Conservation (phyloP, 2,113 vertebrate genomes). For the Dendropsophus ebraccatus region DNA sequence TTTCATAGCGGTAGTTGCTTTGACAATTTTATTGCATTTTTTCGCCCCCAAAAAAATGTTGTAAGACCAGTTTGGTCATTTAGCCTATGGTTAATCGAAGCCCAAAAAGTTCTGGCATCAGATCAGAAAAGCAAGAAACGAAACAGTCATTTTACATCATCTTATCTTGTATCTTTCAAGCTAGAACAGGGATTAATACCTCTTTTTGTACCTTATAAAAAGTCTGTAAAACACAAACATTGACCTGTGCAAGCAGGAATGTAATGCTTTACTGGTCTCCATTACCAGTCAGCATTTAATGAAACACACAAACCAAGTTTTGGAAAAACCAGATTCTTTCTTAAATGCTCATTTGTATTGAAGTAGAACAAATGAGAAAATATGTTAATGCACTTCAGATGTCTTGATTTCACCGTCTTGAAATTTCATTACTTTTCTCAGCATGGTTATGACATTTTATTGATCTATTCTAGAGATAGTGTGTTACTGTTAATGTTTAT, state of each 20-base stretch:
- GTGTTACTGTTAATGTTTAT: slow-evolving; percentile 50
- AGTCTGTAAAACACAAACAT: neutral
- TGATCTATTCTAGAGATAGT: slow-evolving; percentile 51
- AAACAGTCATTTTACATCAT: neutral
- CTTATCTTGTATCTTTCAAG: neutral
- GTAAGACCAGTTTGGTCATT: neutral
- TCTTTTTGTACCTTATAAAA: neutral
- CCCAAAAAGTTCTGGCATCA: neutral
- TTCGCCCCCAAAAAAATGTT: no score
- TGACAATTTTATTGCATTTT: no score
- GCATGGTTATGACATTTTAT: slow-evolving; percentile 56
- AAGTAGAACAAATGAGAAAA: slow-evolving; percentile 48
- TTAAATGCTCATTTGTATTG: slow-evolving; percentile 30
- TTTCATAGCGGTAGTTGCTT: no score
- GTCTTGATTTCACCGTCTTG: slow-evolving; percentile 43
- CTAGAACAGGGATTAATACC: neutral
- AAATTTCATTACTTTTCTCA: slow-evolving; percentile 58
- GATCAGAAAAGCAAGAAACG: neutral
- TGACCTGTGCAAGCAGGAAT: slow-evolving; percentile 10
- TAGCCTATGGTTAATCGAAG: neutral
- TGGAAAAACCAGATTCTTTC: slow-evolving; percentile 33
- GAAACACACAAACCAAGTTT: slow-evolving; percentile 17
- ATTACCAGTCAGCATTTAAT: slow-evolving; percentile 29
- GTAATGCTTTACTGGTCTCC: slow-evolving; percentile 18
- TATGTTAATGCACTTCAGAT: slow-evolving; percentile 53